phyloP scores from a whole-genome alignment of 1,140 invertebrate species.

The Heliconius melpomene region DNA sequence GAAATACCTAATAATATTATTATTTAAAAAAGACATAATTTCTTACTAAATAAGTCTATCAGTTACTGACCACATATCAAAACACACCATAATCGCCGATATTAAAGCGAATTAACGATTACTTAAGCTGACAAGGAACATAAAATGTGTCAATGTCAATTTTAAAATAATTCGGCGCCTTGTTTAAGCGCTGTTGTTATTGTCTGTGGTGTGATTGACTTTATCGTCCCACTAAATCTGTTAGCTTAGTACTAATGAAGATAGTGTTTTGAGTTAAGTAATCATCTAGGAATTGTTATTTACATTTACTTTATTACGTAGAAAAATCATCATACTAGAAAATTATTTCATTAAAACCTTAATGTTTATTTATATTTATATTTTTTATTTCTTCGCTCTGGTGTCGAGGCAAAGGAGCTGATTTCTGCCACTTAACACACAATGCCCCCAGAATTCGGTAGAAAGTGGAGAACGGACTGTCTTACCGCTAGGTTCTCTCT shows the following conservation, averaged over 20 bases:
- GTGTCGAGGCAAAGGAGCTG: too few species aligned
- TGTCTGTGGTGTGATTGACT: slow-evolving; percentile 10
- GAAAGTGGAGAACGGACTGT: too few species aligned
- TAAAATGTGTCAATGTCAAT: slow-evolving; percentile 13
- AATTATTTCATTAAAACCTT: neutral
- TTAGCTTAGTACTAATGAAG: neutral
- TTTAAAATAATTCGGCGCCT: slow-evolving; percentile 9
- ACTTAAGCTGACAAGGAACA: slow-evolving; percentile 18
- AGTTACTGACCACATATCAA: neutral
- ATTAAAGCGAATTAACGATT: slow-evolving; percentile 2
- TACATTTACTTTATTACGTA: neutral
- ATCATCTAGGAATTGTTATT: neutral
- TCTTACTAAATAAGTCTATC: neutral
- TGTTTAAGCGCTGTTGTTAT: slow-evolving; percentile 2
- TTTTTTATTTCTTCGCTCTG: too few species aligned
- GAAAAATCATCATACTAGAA: neutral
- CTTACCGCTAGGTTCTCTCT: too few species aligned
- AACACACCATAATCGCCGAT: neutral
- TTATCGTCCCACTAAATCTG: neutral
- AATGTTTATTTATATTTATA: neutral
- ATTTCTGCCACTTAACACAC: too few species aligned
- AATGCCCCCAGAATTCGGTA: too few species aligned
- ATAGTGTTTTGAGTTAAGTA: neutral
- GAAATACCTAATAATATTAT: neutral
- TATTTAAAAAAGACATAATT: neutral